Conservation (phyloP, 2,797 vertebrate genomes). For the Clarias platycephalus region DNA sequence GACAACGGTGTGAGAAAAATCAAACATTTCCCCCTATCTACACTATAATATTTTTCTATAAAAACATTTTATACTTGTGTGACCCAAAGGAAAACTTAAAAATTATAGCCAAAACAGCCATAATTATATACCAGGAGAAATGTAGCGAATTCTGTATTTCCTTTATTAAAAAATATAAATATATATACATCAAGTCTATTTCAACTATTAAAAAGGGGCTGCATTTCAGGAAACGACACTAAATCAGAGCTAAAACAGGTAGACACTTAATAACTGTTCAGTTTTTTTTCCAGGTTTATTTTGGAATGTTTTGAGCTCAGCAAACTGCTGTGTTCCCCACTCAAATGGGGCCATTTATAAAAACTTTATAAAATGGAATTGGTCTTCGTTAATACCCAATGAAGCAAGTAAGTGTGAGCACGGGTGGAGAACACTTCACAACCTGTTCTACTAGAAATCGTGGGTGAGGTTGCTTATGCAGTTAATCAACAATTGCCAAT, state of each 20-base stretch:
- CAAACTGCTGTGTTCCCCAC: slow-evolving; percentile 72
- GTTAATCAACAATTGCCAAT: slow-evolving; percentile 49
- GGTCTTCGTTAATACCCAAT: slow-evolving; percentile 65
- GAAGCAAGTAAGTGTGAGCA: slow-evolving; percentile 63
- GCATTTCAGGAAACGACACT: slow-evolving; percentile 83
- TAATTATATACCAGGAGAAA: slow-evolving; percentile 84
- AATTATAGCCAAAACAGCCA: slow-evolving; percentile 76
- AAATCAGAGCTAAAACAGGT: slow-evolving; percentile 83
- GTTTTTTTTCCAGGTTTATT: slow-evolving; percentile 70
- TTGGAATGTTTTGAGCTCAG: slow-evolving; percentile 82
- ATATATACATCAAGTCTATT: slow-evolving; percentile 88
- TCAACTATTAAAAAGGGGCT: slow-evolving; percentile 86
- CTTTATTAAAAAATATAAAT: slow-evolving; percentile 88
- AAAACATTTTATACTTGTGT: slow-evolving; percentile 72
- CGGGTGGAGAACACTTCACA: slow-evolving; percentile 76
- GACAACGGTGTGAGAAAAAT: background rate
- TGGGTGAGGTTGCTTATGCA: slow-evolving; percentile 27
- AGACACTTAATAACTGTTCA: slow-evolving; percentile 78
- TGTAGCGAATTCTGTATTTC: slow-evolving; percentile 86
- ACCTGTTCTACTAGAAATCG: slow-evolving; percentile 68
- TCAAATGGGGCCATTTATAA: slow-evolving; percentile 76
- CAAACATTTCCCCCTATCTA: background rate
- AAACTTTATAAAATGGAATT: slow-evolving; percentile 64
- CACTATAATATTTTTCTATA: slow-evolving; percentile 56
- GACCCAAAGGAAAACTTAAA: slow-evolving; percentile 45